Evolutionary conservation across 2,113 vertebrate genomes (phyloP).

Genomic region (Emydura subglobosa): DNA sequence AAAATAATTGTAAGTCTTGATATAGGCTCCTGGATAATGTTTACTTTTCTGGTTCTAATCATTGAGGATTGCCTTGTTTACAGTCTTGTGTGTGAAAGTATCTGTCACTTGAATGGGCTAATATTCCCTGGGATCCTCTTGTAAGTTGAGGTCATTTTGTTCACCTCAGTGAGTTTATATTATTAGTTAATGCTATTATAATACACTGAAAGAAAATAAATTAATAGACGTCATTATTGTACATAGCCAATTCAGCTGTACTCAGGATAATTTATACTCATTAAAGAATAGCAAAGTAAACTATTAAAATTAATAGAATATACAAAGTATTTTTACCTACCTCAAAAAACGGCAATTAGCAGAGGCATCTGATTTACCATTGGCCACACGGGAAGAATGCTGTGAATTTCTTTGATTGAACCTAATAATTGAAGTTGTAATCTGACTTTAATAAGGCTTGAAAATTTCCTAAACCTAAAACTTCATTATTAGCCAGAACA

Average conservation of each 20-base stretch:
- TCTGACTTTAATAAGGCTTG: constrained; percentile 12
- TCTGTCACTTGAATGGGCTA: neutral
- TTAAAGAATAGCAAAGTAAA: constrained; percentile 8
- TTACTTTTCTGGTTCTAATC: neutral
- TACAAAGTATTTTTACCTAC: neutral
- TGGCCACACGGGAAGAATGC: constrained; percentile 2
- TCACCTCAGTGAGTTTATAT: neutral
- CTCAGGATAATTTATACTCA: neutral
- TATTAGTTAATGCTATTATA: constrained; percentile 15
- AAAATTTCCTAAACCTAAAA: constrained; percentile 12
- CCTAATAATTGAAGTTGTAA: constrained; percentile 20
- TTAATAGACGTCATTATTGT: neutral
- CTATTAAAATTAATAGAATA: constrained; percentile 43
- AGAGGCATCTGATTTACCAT: constrained; percentile 20
- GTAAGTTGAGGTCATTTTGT: neutral
- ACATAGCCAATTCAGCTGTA: neutral
- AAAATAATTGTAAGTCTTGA: constrained; percentile 21
- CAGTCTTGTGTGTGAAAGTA: neutral
- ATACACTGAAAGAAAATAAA: constrained; percentile 9
- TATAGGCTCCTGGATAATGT: neutral
- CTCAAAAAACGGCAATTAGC: constrained; percentile 36
- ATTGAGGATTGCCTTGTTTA: constrained; percentile 14
- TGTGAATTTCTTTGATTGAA: constrained; percentile 7
- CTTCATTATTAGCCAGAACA: neutral
- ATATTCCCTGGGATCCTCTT: neutral